Evolutionary conservation across 2,113 vertebrate species (phyloP).

Genomic region (Indicator maculatus): DNA sequence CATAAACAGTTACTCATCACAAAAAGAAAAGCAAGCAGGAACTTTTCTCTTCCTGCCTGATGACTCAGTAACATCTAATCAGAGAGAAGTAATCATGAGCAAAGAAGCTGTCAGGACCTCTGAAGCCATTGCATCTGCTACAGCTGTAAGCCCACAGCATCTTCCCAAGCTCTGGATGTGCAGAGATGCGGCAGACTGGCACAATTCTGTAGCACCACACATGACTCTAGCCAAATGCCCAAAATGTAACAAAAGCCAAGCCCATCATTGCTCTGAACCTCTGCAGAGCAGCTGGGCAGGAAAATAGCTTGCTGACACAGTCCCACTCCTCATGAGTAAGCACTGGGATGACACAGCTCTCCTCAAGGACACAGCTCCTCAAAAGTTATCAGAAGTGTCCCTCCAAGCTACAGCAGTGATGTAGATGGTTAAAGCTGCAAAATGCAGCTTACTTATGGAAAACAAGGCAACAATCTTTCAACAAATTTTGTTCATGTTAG

Average conservation of each 20-base stretch:
- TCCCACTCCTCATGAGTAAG: neutral
- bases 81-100: neutral
- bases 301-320: neutral
- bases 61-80: neutral
- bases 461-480: neutral
- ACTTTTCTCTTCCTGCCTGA: neutral
- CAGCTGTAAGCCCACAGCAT: neutral
- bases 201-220: fast-evolving
- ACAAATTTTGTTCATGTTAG: neutral
- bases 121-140: neutral
- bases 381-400: neutral
- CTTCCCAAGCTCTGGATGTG: neutral
- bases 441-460: neutral
- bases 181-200: neutral
- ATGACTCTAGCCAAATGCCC: neutral
- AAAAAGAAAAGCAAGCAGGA: neutral
- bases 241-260: neutral
- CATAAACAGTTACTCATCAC: neutral
- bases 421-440: neutral
- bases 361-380: neutral
- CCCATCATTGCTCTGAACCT: neutral
- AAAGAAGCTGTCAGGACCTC: neutral
- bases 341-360: neutral
- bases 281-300: neutral
- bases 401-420: neutral